These are phyloP conservation scores for Chanos chanos DNA, from an alignment of 2,797 vertebrate species.

Conservation along the genomic window DNA sequence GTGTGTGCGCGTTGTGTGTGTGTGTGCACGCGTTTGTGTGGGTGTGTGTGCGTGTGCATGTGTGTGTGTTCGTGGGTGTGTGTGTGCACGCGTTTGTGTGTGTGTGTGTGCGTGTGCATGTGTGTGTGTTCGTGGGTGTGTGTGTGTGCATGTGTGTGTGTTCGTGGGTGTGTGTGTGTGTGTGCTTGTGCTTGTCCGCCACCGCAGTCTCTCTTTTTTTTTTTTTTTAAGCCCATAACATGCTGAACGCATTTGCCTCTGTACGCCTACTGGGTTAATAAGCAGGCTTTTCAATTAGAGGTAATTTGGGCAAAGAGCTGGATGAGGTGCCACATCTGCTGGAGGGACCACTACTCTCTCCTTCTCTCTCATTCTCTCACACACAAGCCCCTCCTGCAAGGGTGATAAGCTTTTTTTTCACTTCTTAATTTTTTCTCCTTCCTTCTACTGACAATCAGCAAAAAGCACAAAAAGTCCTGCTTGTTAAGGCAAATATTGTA, in stretches of 20 bases:
- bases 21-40: too few relatives aligned
- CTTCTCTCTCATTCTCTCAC: neutral
- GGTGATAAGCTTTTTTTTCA: too few relatives aligned
- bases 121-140: neutral
- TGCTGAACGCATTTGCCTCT: slow-evolving; percentile 34
- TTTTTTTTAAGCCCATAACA: slow-evolving; percentile 21
- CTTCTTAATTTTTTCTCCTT: neutral
- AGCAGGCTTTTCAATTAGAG: slow-evolving; percentile 47
- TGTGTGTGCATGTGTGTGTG: neutral
- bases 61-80: neutral
- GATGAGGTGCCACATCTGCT: slow-evolving; percentile 44
- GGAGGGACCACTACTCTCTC: slow-evolving; percentile 21
- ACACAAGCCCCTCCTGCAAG: neutral
- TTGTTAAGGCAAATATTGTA: too few relatives aligned
- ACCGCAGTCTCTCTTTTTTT: slow-evolving; percentile 14
- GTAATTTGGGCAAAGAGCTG: slow-evolving; percentile 44
- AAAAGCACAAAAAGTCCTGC: too few relatives aligned
- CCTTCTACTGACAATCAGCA: too few relatives aligned
- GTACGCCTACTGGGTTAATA: slow-evolving; percentile 37
- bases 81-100: neutral
- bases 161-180: neutral
- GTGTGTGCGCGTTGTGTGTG: neutral
- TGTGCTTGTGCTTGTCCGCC: slow-evolving; percentile 15
- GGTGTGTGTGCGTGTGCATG: too few relatives aligned
- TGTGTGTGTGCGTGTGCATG: neutral